phyloP scores from a whole-genome alignment of 2,113 vertebrate genomes.

The Crotalus viridis region DNA sequence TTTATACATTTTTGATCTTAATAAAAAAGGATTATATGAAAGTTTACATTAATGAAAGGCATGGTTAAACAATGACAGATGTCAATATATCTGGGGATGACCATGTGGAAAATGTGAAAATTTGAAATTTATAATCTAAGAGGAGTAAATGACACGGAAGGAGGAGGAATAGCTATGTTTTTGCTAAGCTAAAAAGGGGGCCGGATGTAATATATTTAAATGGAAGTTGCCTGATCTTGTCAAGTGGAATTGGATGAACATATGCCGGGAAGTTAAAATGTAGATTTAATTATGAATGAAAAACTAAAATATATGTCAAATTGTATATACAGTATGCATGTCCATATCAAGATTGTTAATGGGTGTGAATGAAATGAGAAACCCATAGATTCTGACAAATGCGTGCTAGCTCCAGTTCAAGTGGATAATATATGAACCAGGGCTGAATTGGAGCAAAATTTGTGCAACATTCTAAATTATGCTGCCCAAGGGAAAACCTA shows the following conservation, averaged over 20 bases:
- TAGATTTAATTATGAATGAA: neutral
- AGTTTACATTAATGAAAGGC: neutral
- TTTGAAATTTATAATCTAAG: neutral
- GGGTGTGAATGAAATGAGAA: neutral
- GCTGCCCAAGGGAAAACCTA: neutral
- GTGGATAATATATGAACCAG: neutral
- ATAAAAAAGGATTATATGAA: neutral
- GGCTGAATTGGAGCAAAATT: neutral
- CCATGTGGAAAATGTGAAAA: neutral
- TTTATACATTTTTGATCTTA: neutral
- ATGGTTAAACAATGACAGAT: neutral
- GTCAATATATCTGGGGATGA: neutral
- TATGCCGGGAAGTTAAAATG: neutral
- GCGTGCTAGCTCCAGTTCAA: neutral
- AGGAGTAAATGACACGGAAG: neutral
- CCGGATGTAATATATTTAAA: neutral
- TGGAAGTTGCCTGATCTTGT: neutral
- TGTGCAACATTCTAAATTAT: neutral
- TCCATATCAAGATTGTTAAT: neutral
- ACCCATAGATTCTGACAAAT: neutral
- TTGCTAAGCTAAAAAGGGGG: neutral
- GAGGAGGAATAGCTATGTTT: neutral
- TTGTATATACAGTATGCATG: neutral
- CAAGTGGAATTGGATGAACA: neutral
- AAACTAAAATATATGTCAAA: neutral